phyloP scores from a whole-genome alignment of 1,140 invertebrate genomes.

The Microplitis demolitor region DNA sequence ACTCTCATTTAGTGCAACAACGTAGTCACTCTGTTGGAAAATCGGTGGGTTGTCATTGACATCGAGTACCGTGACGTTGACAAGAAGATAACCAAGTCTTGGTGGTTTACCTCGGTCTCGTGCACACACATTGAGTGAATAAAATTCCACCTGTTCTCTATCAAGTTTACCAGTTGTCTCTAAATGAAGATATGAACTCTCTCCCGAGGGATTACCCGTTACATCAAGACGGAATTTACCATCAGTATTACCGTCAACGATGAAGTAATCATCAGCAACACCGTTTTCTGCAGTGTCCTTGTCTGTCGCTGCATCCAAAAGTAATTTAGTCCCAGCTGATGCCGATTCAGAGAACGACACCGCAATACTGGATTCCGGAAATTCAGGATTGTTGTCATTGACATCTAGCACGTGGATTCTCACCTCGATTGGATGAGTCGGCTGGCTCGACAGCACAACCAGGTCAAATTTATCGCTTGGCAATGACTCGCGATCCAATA shows the following conservation, averaged over 20 bases:
- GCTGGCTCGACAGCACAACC: slow-evolving; percentile 88
- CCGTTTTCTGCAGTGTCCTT: slow-evolving; percentile 84
- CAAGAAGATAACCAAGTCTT: slow-evolving; percentile 80
- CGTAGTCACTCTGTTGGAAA: slow-evolving; percentile 91
- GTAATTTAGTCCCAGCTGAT: slow-evolving; percentile 79
- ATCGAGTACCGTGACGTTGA: slow-evolving; percentile 90
- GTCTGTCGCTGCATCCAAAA: slow-evolving; percentile 88
- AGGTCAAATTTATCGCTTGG: slow-evolving; percentile 82
- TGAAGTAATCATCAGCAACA: slow-evolving; percentile 84
- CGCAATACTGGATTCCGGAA: slow-evolving; percentile 85
- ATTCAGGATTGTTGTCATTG: slow-evolving; percentile 88
- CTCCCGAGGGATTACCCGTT: slow-evolving; percentile 85
- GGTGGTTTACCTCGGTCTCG: slow-evolving; percentile 83
- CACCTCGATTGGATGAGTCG: slow-evolving; percentile 92
- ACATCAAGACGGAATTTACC: slow-evolving; percentile 85
- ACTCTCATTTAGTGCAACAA: slow-evolving; percentile 89
- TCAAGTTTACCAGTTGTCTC: slow-evolving; percentile 90
- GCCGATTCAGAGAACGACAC: slow-evolving; percentile 91
- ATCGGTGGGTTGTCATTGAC: slow-evolving; percentile 95
- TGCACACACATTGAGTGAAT: slow-evolving; percentile 88
- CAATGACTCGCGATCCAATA: slow-evolving; percentile 81
- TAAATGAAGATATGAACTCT: slow-evolving; percentile 86
- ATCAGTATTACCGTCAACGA: slow-evolving; percentile 85
- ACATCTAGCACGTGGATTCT: slow-evolving; percentile 83
- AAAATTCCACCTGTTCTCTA: slow-evolving; percentile 81